Percentiles rank a stretch among this genome's conserved stretches.
Conservation (phyloP, 2,113 vertebrate genomes). For the Dipodomys stephensi region DNA sequence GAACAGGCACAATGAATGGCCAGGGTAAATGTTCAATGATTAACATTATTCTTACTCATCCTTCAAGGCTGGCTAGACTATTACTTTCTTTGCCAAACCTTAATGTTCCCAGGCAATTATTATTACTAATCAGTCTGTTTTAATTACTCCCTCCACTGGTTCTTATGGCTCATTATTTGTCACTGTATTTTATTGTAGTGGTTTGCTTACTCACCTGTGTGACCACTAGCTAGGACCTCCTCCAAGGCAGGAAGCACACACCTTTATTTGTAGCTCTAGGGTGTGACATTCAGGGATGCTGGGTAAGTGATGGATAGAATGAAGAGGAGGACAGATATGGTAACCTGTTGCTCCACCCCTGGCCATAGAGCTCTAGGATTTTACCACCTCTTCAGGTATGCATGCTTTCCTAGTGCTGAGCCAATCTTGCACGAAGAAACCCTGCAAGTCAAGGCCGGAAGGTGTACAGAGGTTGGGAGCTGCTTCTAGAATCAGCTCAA, state of each 20-base stretch:
- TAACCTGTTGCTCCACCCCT: neutral
- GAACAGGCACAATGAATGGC: neutral
- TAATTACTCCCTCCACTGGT: slow-evolving; percentile 56
- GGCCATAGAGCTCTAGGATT: neutral
- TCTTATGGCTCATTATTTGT: slow-evolving; percentile 2
- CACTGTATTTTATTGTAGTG: slow-evolving; percentile 54
- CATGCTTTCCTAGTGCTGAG: neutral
- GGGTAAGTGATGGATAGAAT: neutral
- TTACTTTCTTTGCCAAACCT: slow-evolving; percentile 34
- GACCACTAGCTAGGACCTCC: neutral
- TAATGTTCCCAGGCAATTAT: slow-evolving; percentile 43
- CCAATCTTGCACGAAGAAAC: neutral
- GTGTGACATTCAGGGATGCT: neutral
- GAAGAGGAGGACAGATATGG: neutral
- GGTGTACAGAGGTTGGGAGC: neutral
- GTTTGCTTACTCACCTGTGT: slow-evolving; percentile 57
- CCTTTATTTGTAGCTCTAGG: neutral
- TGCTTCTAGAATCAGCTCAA: neutral
- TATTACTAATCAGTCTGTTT: slow-evolving; percentile 57
- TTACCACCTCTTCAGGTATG: neutral
- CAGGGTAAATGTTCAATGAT: slow-evolving; percentile 18
- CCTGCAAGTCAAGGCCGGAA: neutral
- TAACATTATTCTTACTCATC: slow-evolving; percentile 23
- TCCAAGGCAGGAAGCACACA: slow-evolving; percentile 1
- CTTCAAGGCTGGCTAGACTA: slow-evolving; percentile 32